Evolutionary conservation across 2,888 invertebrate species (phyloP).

Genomic region (Helicoverpa assulta): DNA sequence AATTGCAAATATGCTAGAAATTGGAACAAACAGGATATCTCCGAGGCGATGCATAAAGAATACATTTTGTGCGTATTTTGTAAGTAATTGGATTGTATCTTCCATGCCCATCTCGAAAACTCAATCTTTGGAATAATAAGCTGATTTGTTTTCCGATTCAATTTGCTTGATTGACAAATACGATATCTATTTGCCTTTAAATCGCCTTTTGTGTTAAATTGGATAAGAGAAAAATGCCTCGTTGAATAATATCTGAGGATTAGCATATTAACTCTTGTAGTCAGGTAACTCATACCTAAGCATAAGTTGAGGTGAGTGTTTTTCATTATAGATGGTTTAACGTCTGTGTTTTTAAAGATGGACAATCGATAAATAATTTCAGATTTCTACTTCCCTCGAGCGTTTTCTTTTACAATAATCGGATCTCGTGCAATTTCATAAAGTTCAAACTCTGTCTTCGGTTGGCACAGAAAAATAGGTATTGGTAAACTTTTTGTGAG

Average conservation of each 20-base stretch:
- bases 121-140: constrained; percentile 45
- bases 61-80: constrained; percentile 52
- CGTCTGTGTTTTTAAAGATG: too few species aligned
- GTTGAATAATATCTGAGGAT: neutral
- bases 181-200: constrained; percentile 11
- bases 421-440: too few species aligned
- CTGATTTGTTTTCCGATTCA: constrained; percentile 18
- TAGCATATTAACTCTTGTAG: constrained; percentile 8
- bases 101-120: constrained; percentile 19
- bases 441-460: too few species aligned
- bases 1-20: constrained; percentile 60
- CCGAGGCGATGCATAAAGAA: constrained; percentile 51
- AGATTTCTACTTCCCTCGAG: too few species aligned
- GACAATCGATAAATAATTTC: too few species aligned
- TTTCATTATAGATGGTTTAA: too few species aligned
- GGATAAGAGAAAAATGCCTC: neutral
- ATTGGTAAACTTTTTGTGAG: too few species aligned
- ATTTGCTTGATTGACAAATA: constrained; percentile 34
- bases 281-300: neutral
- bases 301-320: neutral
- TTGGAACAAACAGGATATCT: constrained; percentile 61
- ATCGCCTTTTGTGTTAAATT: neutral
- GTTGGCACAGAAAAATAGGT: too few species aligned
- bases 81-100: constrained; percentile 60
- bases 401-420: too few species aligned